These are phyloP conservation scores for Bos javanicus DNA, from an alignment of 2,113 vertebrate species.

Conservation along the genomic window DNA sequence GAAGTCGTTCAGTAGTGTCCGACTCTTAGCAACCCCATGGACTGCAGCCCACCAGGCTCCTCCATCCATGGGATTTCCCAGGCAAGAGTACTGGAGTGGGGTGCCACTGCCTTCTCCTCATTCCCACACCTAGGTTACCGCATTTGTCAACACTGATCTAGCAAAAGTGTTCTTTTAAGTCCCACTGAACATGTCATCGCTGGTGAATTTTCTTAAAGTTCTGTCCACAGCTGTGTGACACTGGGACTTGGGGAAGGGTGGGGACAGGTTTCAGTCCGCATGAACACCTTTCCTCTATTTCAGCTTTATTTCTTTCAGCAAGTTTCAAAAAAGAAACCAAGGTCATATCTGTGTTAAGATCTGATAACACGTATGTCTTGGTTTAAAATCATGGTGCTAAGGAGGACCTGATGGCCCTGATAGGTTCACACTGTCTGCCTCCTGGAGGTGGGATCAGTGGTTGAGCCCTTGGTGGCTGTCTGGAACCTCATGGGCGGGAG, in stretches of 20 bases:
- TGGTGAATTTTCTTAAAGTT: neutral
- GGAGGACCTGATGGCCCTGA: neutral
- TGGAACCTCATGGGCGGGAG: fast-evolving
- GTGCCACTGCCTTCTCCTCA: neutral
- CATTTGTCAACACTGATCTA: neutral
- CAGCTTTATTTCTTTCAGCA: neutral
- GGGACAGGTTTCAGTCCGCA: neutral
- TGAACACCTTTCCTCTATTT: neutral
- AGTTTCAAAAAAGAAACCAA: neutral
- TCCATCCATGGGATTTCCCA: too few relatives aligned
- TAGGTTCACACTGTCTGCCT: fast-evolving
- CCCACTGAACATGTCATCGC: neutral
- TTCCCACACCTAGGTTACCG: neutral
- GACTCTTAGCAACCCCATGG: too few relatives aligned
- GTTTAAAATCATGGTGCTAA: neutral
- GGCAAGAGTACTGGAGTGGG: too few relatives aligned
- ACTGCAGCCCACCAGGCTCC: too few relatives aligned
- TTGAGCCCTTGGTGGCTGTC: fast-evolving
- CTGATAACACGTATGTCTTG: fast-evolving
- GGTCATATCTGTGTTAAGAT: neutral
- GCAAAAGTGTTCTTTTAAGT: neutral
- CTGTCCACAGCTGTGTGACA: neutral
- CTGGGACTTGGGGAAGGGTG: too few relatives aligned
- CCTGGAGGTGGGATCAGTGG: too few relatives aligned
- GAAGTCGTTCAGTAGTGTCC: too few relatives aligned